A percentile compares a stretch with the other conserved stretches of the same genome.
Conservation (phyloP, 2,113 vertebrate genomes). For the Sterrhoptilus dennistouni region DNA sequence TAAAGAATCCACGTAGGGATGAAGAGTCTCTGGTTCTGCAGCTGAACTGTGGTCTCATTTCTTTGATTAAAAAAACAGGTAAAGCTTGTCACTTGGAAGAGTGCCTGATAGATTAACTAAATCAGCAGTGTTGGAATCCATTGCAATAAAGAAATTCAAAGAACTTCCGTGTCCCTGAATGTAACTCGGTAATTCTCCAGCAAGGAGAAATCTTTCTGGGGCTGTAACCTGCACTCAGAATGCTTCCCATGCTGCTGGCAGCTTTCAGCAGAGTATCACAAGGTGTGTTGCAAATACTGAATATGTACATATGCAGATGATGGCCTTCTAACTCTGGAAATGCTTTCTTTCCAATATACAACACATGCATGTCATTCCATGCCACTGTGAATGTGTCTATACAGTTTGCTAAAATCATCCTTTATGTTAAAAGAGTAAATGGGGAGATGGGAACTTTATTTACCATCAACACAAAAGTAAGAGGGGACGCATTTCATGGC, state of each 20-base stretch:
- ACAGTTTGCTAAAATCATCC: background rate
- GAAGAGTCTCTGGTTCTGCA: background rate
- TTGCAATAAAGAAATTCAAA: background rate
- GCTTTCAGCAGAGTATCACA: background rate
- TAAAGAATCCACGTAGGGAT: fast-evolving
- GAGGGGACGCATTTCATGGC: background rate
- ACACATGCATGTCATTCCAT: background rate
- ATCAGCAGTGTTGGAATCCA: background rate
- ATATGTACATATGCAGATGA: background rate
- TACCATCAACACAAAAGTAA: background rate
- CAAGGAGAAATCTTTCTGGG: background rate
- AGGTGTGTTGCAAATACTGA: background rate
- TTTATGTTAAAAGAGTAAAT: background rate
- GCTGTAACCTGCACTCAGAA: background rate
- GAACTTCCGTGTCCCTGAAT: background rate
- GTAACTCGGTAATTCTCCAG: background rate
- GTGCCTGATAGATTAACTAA: background rate
- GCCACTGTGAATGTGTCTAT: background rate
- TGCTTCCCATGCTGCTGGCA: background rate
- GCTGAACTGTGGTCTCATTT: background rate
- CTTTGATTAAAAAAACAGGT: background rate
- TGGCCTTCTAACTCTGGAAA: background rate
- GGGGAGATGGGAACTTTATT: background rate
- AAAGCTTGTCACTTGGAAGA: background rate
- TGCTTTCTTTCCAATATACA: background rate